These are phyloP conservation scores for Aradophagus sp. DNA, from an alignment of 1,140 invertebrate species.

Conservation along the genomic window DNA sequence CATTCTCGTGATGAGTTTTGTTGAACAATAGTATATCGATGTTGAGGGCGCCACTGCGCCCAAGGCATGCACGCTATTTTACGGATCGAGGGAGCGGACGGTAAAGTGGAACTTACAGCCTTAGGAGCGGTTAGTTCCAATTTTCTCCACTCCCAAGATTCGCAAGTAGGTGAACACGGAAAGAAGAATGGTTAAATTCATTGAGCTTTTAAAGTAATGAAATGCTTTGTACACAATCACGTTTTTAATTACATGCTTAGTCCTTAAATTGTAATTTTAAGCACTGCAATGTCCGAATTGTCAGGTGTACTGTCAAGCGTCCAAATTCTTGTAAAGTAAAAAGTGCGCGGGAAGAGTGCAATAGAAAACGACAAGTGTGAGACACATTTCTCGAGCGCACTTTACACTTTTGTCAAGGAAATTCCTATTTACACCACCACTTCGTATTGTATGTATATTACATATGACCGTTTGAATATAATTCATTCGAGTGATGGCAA, in stretches of 20 bases:
- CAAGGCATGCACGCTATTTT: too few species aligned
- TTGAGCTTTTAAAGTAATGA: conserved; percentile 33
- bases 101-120: too few species aligned
- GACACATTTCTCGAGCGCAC: conserved; percentile 16
- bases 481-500: too few species aligned
- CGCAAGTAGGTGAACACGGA: neutral
- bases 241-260: conserved; percentile 48
- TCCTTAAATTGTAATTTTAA: conserved; percentile 44
- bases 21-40: neutral
- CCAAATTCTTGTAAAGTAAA: conserved; percentile 15
- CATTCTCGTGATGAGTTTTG: too few species aligned
- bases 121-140: too few species aligned
- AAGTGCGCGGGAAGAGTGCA: conserved; percentile 26
- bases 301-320: conserved; percentile 35
- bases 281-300: conserved; percentile 52
- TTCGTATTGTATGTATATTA: conserved; percentile 52
- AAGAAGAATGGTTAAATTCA: conserved; percentile 13
- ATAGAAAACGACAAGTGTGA: conserved; percentile 19
- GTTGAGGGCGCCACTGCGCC: too few species aligned
- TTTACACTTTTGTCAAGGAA: conserved; percentile 37
- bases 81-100: too few species aligned
- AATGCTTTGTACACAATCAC: conserved; percentile 48
- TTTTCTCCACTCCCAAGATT: too few species aligned
- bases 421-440: conserved; percentile 61
- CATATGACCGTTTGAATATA: conserved; percentile 54